Base-by-base conservation (phyloP, 2,888 invertebrate species). In the Euplexia lucipara region DNA sequence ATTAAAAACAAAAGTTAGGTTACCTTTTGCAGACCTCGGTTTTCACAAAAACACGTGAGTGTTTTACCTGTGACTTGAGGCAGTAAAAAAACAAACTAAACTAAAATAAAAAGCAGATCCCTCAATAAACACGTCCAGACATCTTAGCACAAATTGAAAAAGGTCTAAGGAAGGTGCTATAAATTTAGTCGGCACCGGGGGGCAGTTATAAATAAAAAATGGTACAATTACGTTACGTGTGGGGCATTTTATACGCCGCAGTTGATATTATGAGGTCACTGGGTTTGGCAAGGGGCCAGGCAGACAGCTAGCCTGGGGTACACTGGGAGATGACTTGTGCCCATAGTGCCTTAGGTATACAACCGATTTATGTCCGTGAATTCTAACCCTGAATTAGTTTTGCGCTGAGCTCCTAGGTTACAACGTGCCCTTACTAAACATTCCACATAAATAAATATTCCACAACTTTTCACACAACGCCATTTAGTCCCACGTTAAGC, bases 231-330 rank as follows among this genome's bases (percentile, higher is more conserved):
- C 60, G 53, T 49, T 49, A 73, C 64, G 70, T 75, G 77, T 47
- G 65, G 42, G 51, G 59, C 52, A 47, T 79, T 70, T 68, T 68
- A 69, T 75, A 75, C 58, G 54, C 64, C 51, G 59, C 67, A 42
- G 45, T 61, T 74, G 74, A 80, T 81, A 74, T 51, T 79, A 74
- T 61, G 72, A 75, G 74, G 75, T 76, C 65, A 44, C 42, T 51
- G 41, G 26, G 35, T 18, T 73, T 84, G 83, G 87, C 79, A 8
- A 30, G 7, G 12, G 30, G 78, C 87, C 83, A 83, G 60, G 10
- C 45, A 35, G 32, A 20, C n/a, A 20, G 14, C 18, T 26, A 26
- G 41, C 34, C 2, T 12, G 16, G 10, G 12, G 42, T 41, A 71
- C 1, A 47, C 16, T 18, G 1, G 16, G 14, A 34, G 7, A 34